A percentile compares a stretch with the other conserved stretches of the same genome.
phyloP scores from a whole-genome alignment of 2,113 vertebrate species.

The Pantherophis guttatus region DNA sequence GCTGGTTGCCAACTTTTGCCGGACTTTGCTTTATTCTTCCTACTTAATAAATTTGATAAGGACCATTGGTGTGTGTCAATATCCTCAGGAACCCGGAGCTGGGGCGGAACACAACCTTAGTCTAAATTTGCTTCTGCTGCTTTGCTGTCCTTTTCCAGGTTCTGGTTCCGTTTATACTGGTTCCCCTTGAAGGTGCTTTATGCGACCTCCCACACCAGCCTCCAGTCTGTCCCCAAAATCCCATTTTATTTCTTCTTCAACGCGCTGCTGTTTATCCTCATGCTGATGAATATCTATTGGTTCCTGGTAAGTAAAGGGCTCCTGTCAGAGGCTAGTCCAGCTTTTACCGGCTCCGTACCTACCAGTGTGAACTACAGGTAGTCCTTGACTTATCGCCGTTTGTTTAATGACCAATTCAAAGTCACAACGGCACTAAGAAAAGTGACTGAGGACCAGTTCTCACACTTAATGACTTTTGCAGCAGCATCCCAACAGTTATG shows the following conservation, averaged over 20 bases:
- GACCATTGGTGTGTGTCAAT: too few relatives aligned
- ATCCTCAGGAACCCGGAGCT: too few relatives aligned
- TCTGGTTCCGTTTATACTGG: constrained; percentile 98
- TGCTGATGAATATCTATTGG: constrained; percentile 98
- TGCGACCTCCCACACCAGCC: constrained; percentile 84
- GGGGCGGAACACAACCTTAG: neutral
- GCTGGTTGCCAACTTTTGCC: too few relatives aligned
- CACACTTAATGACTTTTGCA: neutral
- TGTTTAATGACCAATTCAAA: neutral
- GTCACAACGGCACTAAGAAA: neutral
- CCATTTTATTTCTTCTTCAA: constrained; percentile 99
- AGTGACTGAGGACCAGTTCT: neutral
- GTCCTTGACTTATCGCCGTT: neutral
- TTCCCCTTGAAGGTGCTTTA: constrained; percentile 97
- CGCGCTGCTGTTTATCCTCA: constrained; percentile 81
- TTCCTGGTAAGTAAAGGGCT: constrained; percentile 83
- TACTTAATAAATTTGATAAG: too few relatives aligned
- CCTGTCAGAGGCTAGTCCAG: rapidly evolving
- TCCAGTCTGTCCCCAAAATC: constrained; percentile 81
- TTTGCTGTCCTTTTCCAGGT: constrained; percentile 72
- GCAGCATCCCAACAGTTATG: neutral
- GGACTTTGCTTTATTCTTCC: too few relatives aligned
- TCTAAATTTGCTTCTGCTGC: rapidly evolving
- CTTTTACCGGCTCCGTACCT: neutral
- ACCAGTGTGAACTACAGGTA: neutral